Percentiles rank a stretch among this genome's conserved stretches.
Conservation (phyloP, 2,113 vertebrate genomes). For the Spea bombifrons region DNA sequence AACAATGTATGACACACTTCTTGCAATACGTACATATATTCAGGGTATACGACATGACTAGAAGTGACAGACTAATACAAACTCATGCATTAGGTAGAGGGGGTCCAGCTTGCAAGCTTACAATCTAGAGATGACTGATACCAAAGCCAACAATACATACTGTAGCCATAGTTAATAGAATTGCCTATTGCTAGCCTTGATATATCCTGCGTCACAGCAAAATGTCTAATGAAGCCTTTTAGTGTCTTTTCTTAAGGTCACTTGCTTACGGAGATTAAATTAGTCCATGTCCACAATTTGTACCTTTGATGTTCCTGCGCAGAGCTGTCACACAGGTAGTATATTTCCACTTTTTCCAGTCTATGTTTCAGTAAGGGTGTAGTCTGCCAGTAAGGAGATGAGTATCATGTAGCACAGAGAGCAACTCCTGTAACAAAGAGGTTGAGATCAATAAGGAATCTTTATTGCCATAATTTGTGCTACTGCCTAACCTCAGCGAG, state of each 20-base stretch:
- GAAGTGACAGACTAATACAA: too few relatives aligned
- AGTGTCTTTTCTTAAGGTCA: not conserved
- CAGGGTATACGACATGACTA: too few relatives aligned
- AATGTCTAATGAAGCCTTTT: not conserved
- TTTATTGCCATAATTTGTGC: constrained; percentile 46
- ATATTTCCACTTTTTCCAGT: constrained; percentile 7
- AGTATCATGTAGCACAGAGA: constrained; percentile 30
- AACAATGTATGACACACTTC: too few relatives aligned
- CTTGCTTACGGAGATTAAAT: not conserved
- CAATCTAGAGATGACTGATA: too few relatives aligned
- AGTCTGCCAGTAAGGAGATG: constrained; percentile 25
- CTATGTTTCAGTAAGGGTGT: constrained; percentile 29
- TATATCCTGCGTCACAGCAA: not conserved
- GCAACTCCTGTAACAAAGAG: constrained; percentile 38
- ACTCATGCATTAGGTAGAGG: too few relatives aligned
- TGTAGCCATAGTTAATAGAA: not conserved
- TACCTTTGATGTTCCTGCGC: constrained; percentile 8
- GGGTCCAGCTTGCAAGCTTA: too few relatives aligned
- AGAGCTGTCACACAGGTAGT: not conserved
- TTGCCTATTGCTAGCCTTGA: not conserved
- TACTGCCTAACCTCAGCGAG: constrained; percentile 40
- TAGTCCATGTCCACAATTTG: constrained; percentile 4
- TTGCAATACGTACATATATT: too few relatives aligned
- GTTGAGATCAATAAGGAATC: constrained; percentile 40
- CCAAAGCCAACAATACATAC: not conserved